Base-by-base conservation (phyloP, 2,797 vertebrate genomes). In the Danio kyathit region DNA sequence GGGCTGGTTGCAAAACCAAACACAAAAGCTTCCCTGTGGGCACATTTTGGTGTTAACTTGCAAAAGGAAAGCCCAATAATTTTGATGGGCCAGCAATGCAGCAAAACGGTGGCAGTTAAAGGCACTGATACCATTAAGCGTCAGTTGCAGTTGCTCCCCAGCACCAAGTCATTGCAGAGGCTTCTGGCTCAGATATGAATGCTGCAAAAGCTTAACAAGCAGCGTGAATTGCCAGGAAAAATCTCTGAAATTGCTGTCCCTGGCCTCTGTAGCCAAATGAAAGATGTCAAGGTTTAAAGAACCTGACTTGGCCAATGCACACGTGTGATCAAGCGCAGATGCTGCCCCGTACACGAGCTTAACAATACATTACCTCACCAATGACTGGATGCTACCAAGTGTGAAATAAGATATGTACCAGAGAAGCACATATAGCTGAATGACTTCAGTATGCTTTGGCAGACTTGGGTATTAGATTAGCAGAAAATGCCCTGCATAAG, bases 381-480 rank as follows among this genome's bases (percentile, higher is more conserved):
- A 73, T 65, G 59, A 64, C 59, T 72, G 60, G 13, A 64, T 9
- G 12, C 46, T 52, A 61, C 43, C 65, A 69, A 48, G 52, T 78
- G 54, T 78, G 76, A 59, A 78, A 69, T 78, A 78, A 69, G 75
- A 78, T 70, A 16, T 70, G 66, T 72, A 51, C 44, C 38, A 69
- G 52, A 69, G 51, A 48, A 66, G 40, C 49, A 21, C 61, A 66
- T 17, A 46, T 48, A 59, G 54, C 64, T 59, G 64, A 77, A 77
- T 59, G 52, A 14, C 21, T 59, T 54, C 74, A 43, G 74, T 64
- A 44, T 76, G 63, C 40, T 69, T 49, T 69, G 9, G 65, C 64
- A 69, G 17, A 46, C 76, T 51, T 51, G 10, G 56, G 43, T 72
- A 16, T 70, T 51, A 49, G 44, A 40, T 70, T 52, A 79, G 12